phyloP scores from a whole-genome alignment of 1,140 invertebrate species.

The Nephotettix cincticeps region DNA sequence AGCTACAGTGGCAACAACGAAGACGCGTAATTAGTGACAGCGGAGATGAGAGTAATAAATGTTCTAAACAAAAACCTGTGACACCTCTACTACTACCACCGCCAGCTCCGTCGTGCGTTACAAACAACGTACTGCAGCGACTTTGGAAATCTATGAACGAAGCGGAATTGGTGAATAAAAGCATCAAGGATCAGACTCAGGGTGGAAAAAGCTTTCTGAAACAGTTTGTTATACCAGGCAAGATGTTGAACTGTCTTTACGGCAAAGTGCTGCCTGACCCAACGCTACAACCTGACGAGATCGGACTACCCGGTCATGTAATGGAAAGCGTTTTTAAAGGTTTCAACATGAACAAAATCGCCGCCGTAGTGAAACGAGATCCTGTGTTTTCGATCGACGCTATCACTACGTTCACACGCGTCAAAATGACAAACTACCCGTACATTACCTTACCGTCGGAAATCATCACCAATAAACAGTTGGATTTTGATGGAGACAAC shows the following conservation, averaged over 20 bases:
- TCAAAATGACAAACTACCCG: background rate
- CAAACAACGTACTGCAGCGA: background rate
- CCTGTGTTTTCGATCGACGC: slow-evolving; percentile 1
- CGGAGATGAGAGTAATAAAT: no score
- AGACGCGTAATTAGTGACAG: no score
- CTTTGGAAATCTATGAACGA: background rate
- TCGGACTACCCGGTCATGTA: background rate
- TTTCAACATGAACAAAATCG: background rate
- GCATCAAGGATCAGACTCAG: background rate
- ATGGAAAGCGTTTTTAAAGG: background rate
- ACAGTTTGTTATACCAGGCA: slow-evolving; percentile 3
- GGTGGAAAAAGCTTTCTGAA: slow-evolving; percentile 15
- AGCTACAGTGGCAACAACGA: no score
- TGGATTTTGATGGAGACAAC: slow-evolving; percentile 8
- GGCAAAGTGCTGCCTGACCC: slow-evolving; percentile 8
- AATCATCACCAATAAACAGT: slow-evolving; percentile 1
- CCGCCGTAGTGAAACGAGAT: background rate
- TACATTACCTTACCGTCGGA: background rate
- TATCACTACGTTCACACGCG: background rate
- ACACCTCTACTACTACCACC: no score
- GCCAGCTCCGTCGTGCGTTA: background rate
- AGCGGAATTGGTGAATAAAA: slow-evolving; percentile 6
- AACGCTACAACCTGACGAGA: background rate
- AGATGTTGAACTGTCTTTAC: slow-evolving; percentile 12
- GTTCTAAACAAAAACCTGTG: no score